Conservation (phyloP, 2,113 vertebrate genomes). For the Eulemur macaco region DNA sequence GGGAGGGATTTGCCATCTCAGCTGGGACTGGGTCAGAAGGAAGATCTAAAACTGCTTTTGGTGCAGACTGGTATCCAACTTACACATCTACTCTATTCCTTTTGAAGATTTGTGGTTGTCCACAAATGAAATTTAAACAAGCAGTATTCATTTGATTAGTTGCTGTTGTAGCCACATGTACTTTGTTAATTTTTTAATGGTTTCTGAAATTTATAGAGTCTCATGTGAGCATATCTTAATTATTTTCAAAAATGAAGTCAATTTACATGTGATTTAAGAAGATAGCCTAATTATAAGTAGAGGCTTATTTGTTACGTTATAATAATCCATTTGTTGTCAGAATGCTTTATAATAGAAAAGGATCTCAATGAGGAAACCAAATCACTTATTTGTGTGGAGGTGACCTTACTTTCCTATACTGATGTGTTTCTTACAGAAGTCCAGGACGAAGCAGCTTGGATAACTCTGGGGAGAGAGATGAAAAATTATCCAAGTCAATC, state of each 20-base stretch:
- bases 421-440: slow-evolving; percentile 67
- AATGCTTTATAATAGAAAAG: slow-evolving; percentile 25
- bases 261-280: neutral
- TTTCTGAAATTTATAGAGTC: slow-evolving; percentile 22
- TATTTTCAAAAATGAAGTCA: slow-evolving; percentile 47
- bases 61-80: neutral
- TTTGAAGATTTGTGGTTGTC: neutral
- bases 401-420: slow-evolving; percentile 25
- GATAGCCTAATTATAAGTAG: neutral
- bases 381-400: neutral
- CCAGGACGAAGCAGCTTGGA: slow-evolving; percentile 80
- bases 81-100: neutral
- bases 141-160: neutral
- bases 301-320: neutral
- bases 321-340: neutral
- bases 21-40: neutral
- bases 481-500: slow-evolving; percentile 80
- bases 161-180: neutral
- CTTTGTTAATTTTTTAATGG: slow-evolving; percentile 34
- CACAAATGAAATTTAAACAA: neutral
- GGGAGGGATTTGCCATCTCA: neutral
- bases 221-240: neutral
- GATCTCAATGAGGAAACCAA: neutral
- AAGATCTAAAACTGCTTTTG: neutral
- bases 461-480: slow-evolving; percentile 83